Conservation (phyloP, 2,113 vertebrate genomes). For the Cervus canadensis region DNA sequence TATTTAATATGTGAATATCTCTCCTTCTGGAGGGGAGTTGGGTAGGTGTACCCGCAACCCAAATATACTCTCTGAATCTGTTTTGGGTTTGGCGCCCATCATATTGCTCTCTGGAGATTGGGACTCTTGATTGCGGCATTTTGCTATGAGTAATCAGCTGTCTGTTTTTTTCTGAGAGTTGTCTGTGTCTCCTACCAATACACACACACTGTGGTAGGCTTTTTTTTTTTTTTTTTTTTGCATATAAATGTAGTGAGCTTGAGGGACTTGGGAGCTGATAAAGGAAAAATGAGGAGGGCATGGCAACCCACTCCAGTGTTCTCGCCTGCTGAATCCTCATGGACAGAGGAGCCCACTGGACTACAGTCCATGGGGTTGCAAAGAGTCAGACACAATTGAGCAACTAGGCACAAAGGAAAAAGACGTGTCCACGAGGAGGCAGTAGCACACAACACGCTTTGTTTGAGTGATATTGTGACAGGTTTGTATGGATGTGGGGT, state of each 20-base stretch:
- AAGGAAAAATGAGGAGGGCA: neutral
- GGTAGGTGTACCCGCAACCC: neutral
- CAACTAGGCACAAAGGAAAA: neutral
- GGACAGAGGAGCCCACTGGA: neutral
- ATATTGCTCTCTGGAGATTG: neutral
- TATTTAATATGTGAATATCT: neutral
- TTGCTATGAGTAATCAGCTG: neutral
- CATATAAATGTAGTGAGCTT: neutral
- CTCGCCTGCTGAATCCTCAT: neutral
- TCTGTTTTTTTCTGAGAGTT: neutral
- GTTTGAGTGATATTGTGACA: neutral
- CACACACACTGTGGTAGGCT: neutral
- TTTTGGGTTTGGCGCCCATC: neutral
- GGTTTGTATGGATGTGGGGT: neutral
- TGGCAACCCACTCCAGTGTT: neutral
- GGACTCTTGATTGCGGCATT: neutral
- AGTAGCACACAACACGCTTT: neutral
- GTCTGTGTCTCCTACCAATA: neutral
- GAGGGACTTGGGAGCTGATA: neutral
- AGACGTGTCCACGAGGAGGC: neutral
- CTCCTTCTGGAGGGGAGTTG: neutral
- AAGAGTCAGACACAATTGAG: neutral
- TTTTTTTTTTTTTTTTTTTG: neutral
- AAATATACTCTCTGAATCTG: neutral
- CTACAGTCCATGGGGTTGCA: accelerated